Conservation (phyloP, 1,140 invertebrate species). For the Zaprionus africanus region DNA sequence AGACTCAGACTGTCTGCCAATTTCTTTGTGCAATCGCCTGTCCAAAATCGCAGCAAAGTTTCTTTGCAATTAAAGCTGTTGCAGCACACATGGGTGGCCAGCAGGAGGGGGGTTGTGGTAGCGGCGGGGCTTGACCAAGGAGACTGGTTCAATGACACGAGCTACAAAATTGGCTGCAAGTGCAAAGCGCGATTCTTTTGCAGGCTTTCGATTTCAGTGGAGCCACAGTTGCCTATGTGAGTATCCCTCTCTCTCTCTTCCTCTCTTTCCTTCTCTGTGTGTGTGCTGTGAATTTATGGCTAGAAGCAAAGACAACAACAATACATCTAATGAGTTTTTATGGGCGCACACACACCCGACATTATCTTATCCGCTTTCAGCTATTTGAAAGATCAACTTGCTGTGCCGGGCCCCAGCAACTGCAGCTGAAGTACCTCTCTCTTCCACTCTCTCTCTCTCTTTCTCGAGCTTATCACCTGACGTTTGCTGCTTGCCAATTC, state of each 20-base stretch:
- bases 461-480: constrained; percentile 8
- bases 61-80: constrained; percentile 70
- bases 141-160: constrained; percentile 25
- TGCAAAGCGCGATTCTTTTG: constrained; percentile 14
- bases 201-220: constrained; percentile 34
- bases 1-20: constrained; percentile 54
- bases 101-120: neutral
- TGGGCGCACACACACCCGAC: neutral
- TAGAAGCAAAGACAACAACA: constrained; percentile 15
- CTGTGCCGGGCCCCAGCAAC: constrained; percentile 15
- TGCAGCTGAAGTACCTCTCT: constrained; percentile 19
- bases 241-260: neutral
- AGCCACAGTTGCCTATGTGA: neutral
- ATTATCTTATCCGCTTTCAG: constrained; percentile 37
- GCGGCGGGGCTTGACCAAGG: neutral
- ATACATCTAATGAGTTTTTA: constrained; percentile 21
- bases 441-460: constrained; percentile 5
- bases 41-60: constrained; percentile 57
- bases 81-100: constrained; percentile 18
- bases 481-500: neutral
- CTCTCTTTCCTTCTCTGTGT: neutral
- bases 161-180: constrained; percentile 2
- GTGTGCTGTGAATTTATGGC: constrained; percentile 17
- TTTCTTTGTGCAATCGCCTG: constrained; percentile 76
- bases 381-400: constrained; percentile 38